These are phyloP conservation scores for Oegoconia quadripuncta DNA, from an alignment of 2,888 invertebrate species.

Conservation along the genomic window DNA sequence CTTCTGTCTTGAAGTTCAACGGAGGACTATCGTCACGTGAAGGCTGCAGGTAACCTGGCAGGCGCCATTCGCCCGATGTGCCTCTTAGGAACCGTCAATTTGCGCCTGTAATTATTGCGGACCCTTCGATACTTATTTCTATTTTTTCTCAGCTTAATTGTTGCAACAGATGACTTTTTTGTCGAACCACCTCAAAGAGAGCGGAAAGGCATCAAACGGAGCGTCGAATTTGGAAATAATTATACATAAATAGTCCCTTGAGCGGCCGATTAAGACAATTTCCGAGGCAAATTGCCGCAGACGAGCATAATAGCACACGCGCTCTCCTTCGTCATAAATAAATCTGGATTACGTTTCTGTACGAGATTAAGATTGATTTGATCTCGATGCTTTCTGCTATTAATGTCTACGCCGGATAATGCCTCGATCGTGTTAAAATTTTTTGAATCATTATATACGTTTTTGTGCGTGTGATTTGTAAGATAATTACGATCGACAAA, in stretches of 20 bases:
- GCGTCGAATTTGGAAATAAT: conserved; percentile 80
- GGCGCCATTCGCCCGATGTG: conserved; percentile 66
- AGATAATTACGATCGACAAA: conserved; percentile 76
- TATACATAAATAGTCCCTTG: conserved; percentile 80
- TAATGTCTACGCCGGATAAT: conserved; percentile 68
- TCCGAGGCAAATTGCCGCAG: conserved; percentile 78
- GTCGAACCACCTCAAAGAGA: conserved; percentile 78
- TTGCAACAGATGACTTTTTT: conserved; percentile 80
- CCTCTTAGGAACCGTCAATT: conserved; percentile 76
- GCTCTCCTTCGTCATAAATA: conserved; percentile 73
- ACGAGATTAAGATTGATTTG: conserved; percentile 79
- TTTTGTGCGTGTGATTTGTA: conserved; percentile 66
- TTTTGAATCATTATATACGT: conserved; percentile 67
- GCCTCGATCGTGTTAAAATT: conserved; percentile 67
- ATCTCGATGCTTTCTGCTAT: conserved; percentile 74
- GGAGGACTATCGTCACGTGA: conserved; percentile 43
- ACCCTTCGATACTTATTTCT: conserved; percentile 79
- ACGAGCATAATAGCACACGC: conserved; percentile 79
- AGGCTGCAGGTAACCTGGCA: conserved; percentile 60
- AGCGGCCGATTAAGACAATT: conserved; percentile 80
- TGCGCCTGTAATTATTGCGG: conserved; percentile 78
- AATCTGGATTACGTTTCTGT: conserved; percentile 78
- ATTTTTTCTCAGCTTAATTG: conserved; percentile 76
- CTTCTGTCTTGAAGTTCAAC: neutral
- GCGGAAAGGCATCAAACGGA: conserved; percentile 79